Evolutionary conservation across 2,113 vertebrate genomes (phyloP), one percentile per base, ranked within the genome.

Genomic region (Dromaius novaehollandiae): DNA sequence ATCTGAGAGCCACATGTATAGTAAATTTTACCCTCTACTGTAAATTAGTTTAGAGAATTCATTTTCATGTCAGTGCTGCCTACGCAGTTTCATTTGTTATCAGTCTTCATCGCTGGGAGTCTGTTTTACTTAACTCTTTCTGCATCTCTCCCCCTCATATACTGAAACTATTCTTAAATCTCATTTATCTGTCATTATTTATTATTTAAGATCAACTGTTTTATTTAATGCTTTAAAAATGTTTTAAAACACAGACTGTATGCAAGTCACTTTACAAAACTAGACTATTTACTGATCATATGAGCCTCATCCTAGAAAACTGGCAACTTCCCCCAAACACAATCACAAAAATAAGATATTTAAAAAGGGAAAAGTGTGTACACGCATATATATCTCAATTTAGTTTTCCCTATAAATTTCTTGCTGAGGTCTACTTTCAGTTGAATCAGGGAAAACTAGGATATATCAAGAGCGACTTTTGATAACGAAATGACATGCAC

Each of bases 171-270:
- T 84, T 96, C 96, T 94, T 4, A 94, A 83, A 94, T 68, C 77
- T 60, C 46, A 51, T 90, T 95, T 69, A 60, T 90, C 19, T 87
- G 30, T 90, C 84, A 69, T 75, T 96, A 92, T 95, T 96, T 95
- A 91, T 93, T 94, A 95, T 97, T 93, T 95, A 95, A 94, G 34
- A 51, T 88, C 38, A 65, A 38, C 3, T 92, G 19, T 71, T 89
- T 95, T 91, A 84, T 79, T 86, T 90, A 95, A n/a, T 32, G 83
- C n/a, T 83, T 71, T 25, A 73, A 92, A 92, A 94, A 77, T 53
- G 19, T 56, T 90, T 87, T 64, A 32, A 64, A 91, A 86, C 71
- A 75, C 15, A 36, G 7, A 81, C 83, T 46, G 20, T 79, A 53
- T 1, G 1, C 30, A 70, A 88, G 80, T 53, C 34, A 51, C 16